Conservation (phyloP, 1,140 invertebrate genomes). For the Rhynchophorus ferrugineus region DNA sequence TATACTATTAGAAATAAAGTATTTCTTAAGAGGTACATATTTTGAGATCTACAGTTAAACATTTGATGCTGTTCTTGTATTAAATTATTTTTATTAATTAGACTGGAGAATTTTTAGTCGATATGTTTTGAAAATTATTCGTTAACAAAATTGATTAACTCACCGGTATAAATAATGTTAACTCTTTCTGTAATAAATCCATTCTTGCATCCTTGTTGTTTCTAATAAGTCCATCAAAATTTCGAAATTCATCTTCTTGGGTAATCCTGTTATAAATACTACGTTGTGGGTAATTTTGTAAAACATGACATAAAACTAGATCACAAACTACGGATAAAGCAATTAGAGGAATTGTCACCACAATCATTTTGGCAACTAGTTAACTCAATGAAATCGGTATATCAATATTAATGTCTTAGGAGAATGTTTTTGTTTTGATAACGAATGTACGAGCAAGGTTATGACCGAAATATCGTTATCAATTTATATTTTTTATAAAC, state of each 20-base stretch:
- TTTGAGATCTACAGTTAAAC: no score
- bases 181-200: conserved; percentile 3
- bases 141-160: no score
- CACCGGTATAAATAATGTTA: conserved; percentile 8
- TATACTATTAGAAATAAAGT: no score
- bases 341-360: background rate
- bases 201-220: conserved; percentile 1
- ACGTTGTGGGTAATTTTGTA: background rate
- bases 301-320: background rate
- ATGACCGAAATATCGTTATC: background rate
- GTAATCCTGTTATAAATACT: conserved; percentile 6
- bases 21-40: no score
- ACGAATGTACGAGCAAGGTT: background rate
- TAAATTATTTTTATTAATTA: no score
- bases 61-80: no score
- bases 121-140: no score
- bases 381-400: no score
- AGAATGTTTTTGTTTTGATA: background rate
- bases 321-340: background rate
- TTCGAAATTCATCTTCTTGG: conserved; percentile 7
- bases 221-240: background rate
- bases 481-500: no score
- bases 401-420: no score
- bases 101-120: no score
- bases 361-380: background rate